Evolutionary conservation across 2,113 vertebrate species (phyloP).

Genomic region (Trinectes maculatus): DNA sequence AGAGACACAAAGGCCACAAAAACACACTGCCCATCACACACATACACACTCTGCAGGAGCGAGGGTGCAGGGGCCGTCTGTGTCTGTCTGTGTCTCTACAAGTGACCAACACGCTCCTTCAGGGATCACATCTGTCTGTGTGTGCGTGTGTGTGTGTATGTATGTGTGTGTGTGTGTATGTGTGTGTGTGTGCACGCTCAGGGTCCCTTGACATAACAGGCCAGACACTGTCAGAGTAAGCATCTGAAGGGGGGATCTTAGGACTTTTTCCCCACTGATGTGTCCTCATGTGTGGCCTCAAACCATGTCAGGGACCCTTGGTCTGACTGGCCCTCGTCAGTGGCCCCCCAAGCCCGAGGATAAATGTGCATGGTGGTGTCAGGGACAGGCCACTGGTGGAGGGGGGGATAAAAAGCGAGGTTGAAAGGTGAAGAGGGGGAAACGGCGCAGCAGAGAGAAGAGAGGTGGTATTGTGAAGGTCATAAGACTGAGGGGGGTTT

Average conservation of each 20-base stretch:
- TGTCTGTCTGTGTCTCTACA: neutral
- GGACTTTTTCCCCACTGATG: conserved; percentile 12
- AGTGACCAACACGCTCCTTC: conserved; percentile 27
- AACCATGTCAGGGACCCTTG: conserved; percentile 45
- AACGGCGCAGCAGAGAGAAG: conserved; percentile 45
- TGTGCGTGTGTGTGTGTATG: too few species aligned
- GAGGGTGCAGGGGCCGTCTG: too few species aligned
- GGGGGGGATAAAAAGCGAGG: conserved; percentile 65
- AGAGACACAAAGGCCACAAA: conserved; percentile 64
- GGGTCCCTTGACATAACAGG: conserved; percentile 2
- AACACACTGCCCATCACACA: conserved; percentile 59
- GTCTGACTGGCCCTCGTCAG: conserved; percentile 41
- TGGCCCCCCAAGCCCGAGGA: conserved; percentile 60
- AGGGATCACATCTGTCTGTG: conserved; percentile 24
- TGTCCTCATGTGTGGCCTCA: conserved; percentile 55
- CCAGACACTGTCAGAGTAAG: conserved; percentile 28
- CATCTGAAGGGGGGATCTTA: conserved; percentile 25
- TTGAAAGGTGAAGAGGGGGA: conserved; percentile 66
- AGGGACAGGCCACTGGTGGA: conserved; percentile 65
- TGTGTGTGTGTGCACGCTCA: too few species aligned
- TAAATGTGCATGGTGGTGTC: conserved; percentile 63
- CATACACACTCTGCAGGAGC: conserved; percentile 30
- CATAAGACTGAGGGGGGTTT: conserved; percentile 7
- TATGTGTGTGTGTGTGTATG: too few species aligned
- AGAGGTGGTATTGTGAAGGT: conserved; percentile 58